Conservation (phyloP, 1,140 invertebrate species). For the Metopolophium dirhodum region DNA sequence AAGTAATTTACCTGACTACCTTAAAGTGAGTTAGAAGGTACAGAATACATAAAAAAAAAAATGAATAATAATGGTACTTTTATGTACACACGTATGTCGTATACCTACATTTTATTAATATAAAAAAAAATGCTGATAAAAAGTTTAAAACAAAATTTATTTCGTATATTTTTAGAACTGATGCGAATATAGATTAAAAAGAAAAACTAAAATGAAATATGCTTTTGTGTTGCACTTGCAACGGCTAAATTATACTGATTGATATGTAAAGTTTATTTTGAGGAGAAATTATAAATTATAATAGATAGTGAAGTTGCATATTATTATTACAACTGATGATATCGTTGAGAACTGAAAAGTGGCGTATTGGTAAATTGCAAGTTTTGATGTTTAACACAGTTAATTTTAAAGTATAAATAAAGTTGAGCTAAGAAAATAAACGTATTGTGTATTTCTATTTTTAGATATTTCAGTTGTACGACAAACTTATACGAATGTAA, state of each 20-base stretch:
- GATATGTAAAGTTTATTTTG: not conserved
- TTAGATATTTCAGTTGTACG: not conserved
- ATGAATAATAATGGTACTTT: constrained; percentile 1
- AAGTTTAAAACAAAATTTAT: not conserved
- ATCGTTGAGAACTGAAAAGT: not conserved
- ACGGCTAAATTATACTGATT: not conserved
- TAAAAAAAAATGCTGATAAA: not conserved
- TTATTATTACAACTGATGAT: not conserved
- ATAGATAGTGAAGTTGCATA: not conserved
- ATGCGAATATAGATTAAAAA: constrained; percentile 17
- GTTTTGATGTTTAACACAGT: not conserved
- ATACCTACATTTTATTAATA: not conserved
- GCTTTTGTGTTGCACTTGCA: not conserved
- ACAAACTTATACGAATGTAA: not conserved
- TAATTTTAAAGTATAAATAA: not conserved
- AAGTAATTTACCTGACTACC: not conserved
- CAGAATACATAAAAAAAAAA: not conserved
- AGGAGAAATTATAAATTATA: not conserved
- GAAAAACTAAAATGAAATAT: constrained; percentile 18
- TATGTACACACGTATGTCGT: not conserved
- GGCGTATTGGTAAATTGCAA: not conserved
- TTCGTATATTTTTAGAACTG: constrained; percentile 7
- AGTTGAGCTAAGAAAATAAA: not conserved
- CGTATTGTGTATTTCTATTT: not conserved
- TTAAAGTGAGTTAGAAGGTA: no score